Base-by-base conservation (phyloP, 1,140 invertebrate genomes). In the Euwallacea similis region DNA sequence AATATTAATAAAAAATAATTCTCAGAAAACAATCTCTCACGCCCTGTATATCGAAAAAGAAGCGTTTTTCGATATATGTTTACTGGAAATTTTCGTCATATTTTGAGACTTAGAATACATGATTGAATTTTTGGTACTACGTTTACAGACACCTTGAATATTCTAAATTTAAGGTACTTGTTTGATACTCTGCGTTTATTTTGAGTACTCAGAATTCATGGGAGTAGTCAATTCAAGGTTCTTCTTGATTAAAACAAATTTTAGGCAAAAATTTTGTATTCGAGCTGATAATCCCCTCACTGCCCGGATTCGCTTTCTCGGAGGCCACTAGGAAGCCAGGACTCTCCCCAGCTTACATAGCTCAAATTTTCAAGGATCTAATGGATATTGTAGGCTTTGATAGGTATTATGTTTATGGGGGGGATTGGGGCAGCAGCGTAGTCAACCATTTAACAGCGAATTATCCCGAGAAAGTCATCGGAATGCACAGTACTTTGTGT, bases 351-450 rank as follows among this genome's bases (percentile, higher is more conserved):
- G 76, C 86, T 9, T 83, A 93, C 81, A 86, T 91, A 2, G 88
- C 87, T 0, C 85, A 92, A 2, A 82, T 97, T 13, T 87, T 96
- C 75, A 87, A 88, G 42, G 93, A 92, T 78, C 82, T 97, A 13
- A 97, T 97, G 95, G 76, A 85, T 2, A 85, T 91, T 50, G 82
- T 98, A 2, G 91, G 92, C 0, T 87, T 88, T 78, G 78, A 90
- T 0, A 88, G 89, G 77, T 98, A 89, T 80, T 90, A 94, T 66
- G 81, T 91, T 0, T 95, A 97, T 50, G 66, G 66, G 53, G 66
- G 66, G 21, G 66, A 67, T 41, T 67, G 54, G 66, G 56, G 66
- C 15, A 47, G 42, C 16, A 46, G n/a, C 13, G 16, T 67, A 7
- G 66, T 60, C 42, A 72, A 82, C 0, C 75, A 83, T 67, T 82